Base-by-base conservation (phyloP, 1,140 invertebrate genomes). In the Drosophila orena region DNA sequence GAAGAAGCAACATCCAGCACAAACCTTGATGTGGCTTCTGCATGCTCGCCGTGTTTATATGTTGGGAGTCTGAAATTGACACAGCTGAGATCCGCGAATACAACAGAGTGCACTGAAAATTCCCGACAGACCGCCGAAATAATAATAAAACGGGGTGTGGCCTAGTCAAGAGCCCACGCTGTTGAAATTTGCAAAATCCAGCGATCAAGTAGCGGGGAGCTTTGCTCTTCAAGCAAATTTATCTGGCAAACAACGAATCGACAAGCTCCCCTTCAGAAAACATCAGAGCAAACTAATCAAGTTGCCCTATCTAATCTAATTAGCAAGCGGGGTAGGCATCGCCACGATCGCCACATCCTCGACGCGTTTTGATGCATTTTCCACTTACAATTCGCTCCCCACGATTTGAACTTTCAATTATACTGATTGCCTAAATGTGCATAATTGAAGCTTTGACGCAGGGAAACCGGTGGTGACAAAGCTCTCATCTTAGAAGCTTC, bases 271-370 rank as follows among this genome's bases (percentile, higher is more conserved):
- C 30, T 43, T 14, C 40, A 64, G 42, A 30, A 46, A 17, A 35
- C 42, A 69, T 42, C 38, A 72, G 44, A 44, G 58, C 66, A 55
- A 47, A 47, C 65, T 81, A 69, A 88, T 79, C 75, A 68, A 59
- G 37, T 83, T 83, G 55, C 38, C 72, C 73, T 66, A 86, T 86
- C 83, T 88, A 86, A 86, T 86, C 79, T 76, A 72, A 83, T 88
- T 79, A 83, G 62, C 55, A 53, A 30, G 20, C 70, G 17, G 42
- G 42, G 54, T 40, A 58, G 11, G 38, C 43, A 17, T n/a, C 35
- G 20, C 12, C 15, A 50, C 73, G 74, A 70, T 59, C 64, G 71
- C 65, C 17, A 57, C 24, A 57, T 64, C 34, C 43, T 53, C 60
- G 34, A 40, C 30, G 43, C 10, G 8, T 11, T 50, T 38, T 46